These are phyloP conservation scores for Glomeris marginata DNA, from an alignment of 2,888 invertebrate genomes.

Conservation along the genomic window DNA sequence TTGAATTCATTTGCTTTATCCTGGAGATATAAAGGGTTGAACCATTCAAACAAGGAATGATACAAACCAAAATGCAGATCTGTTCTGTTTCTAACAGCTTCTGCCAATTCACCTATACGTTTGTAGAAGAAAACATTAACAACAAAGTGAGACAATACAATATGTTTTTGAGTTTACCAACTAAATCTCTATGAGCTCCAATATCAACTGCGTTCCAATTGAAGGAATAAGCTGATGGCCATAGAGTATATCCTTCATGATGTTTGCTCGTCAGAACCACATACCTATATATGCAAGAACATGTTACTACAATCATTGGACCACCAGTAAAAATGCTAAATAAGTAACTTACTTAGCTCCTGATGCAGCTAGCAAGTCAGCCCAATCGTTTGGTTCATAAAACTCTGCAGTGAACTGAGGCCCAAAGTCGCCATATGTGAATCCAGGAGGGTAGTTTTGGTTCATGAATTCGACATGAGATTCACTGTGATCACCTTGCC, in stretches of 20 bases:
- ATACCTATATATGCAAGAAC: conserved; percentile 39
- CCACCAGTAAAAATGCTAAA: background rate
- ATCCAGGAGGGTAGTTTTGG: conserved; percentile 13
- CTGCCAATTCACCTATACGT: conserved; percentile 28
- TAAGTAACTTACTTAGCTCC: conserved; percentile 57
- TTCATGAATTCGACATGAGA: conserved; percentile 11
- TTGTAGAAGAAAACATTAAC: background rate
- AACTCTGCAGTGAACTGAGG: conserved; percentile 73
- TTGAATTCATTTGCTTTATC: background rate
- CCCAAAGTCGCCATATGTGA: conserved; percentile 15
- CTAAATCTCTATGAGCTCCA: conserved; percentile 59
- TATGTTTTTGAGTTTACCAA: conserved; percentile 35
- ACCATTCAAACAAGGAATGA: conserved; percentile 79
- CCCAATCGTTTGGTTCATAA: conserved; percentile 72
- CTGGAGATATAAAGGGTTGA: conserved; percentile 46
- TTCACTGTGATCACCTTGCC: conserved; percentile 45
- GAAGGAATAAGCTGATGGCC: conserved; percentile 66
- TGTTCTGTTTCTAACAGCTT: conserved; percentile 45
- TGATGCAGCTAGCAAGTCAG: conserved; percentile 58
- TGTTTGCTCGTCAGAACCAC: conserved; percentile 74
- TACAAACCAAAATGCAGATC: conserved; percentile 64
- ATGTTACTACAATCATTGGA: conserved; percentile 17
- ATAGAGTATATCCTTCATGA: conserved; percentile 71
- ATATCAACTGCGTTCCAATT: conserved; percentile 71
- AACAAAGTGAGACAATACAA: background rate